A percentile compares a stretch with the other conserved stretches of the same genome.
phyloP scores from a whole-genome alignment of 2,888 invertebrate species.

The Coelogynopora nodosa region DNA sequence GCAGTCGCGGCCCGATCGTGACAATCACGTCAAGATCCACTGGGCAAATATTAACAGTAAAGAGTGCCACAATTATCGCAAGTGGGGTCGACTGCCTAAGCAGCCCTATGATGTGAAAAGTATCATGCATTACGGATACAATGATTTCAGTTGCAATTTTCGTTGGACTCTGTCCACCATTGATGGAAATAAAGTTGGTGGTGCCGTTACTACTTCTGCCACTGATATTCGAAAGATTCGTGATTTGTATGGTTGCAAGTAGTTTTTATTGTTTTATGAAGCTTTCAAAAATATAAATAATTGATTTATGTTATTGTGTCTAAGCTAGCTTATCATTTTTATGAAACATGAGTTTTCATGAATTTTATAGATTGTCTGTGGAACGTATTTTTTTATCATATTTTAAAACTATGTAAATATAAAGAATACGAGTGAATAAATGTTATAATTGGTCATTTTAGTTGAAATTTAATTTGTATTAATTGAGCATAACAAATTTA shows the following conservation, averaged over 20 bases:
- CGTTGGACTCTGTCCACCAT: slow-evolving; percentile 24
- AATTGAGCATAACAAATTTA: too few species aligned
- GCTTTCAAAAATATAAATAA: too few species aligned
- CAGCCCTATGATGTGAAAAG: slow-evolving; percentile 38
- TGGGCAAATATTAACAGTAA: slow-evolving; percentile 24
- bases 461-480: too few species aligned
- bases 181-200: not conserved
- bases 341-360: too few species aligned
- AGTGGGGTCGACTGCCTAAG: slow-evolving; percentile 26
- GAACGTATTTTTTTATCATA: too few species aligned
- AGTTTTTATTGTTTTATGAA: too few species aligned
- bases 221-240: slow-evolving; percentile 29
- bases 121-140: slow-evolving; percentile 38
- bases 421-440: too few species aligned
- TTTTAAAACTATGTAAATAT: too few species aligned
- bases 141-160: slow-evolving; percentile 35
- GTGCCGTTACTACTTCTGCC: not conserved
- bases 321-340: too few species aligned
- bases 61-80: not conserved
- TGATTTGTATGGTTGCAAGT: slow-evolving; percentile 19
- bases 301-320: too few species aligned
- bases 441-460: too few species aligned
- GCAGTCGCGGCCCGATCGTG: slow-evolving; percentile 40
- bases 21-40: not conserved
- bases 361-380: too few species aligned